These are phyloP conservation scores for Ethmia dodecea DNA, from an alignment of 2,888 invertebrate species.

Conservation along the genomic window DNA sequence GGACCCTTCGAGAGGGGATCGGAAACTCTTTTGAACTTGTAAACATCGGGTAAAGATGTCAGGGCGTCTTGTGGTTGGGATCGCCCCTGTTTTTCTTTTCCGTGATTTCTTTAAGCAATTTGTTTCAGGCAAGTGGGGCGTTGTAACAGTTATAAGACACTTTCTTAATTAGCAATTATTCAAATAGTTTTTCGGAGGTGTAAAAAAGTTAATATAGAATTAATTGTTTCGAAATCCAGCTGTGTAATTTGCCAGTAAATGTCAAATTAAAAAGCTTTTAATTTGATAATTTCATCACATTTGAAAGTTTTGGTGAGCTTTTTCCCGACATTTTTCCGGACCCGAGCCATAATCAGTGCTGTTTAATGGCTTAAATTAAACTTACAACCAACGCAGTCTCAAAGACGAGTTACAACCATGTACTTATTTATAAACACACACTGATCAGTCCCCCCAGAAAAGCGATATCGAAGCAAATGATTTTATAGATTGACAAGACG, in stretches of 20 bases:
- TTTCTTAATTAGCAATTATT: too few relatives aligned
- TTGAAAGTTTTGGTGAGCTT: constrained; percentile 1
- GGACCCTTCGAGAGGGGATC: constrained; percentile 32
- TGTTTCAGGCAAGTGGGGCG: too few relatives aligned
- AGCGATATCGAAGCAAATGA: too few relatives aligned
- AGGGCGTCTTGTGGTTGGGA: constrained; percentile 52
- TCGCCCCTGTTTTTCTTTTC: constrained; percentile 38
- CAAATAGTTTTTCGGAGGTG: too few relatives aligned
- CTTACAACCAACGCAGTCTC: too few relatives aligned
- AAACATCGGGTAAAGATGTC: constrained; percentile 58
- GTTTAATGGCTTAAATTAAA: too few relatives aligned
- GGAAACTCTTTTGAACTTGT: constrained; percentile 55
- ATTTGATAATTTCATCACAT: constrained; percentile 11
- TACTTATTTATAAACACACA: too few relatives aligned
- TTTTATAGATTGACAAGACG: too few relatives aligned
- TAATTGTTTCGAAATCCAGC: constrained; percentile 8
- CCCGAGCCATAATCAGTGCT: too few relatives aligned
- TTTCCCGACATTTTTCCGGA: constrained; percentile 2
- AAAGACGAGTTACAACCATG: too few relatives aligned
- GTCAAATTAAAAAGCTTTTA: constrained; percentile 11
- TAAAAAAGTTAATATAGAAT: constrained; percentile 5
- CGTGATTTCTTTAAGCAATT: constrained; percentile 14
- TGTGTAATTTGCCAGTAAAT: constrained; percentile 5
- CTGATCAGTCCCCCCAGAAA: too few relatives aligned
- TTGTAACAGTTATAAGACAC: too few relatives aligned